Evolutionary conservation across 2,888 invertebrate species (phyloP).

Genomic region (Drosophila falleni): DNA sequence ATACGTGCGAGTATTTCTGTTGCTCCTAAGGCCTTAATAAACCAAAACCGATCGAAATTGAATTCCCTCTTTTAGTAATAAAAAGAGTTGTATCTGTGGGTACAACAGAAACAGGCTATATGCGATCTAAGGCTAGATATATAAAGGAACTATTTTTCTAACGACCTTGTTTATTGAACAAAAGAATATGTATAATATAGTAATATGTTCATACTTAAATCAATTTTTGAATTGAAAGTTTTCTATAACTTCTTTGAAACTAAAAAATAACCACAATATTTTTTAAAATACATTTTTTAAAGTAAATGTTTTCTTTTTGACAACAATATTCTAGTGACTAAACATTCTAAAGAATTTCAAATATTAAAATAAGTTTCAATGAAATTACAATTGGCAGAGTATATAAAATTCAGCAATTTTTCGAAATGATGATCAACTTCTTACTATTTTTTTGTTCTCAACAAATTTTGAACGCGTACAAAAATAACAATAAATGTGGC

Average conservation of each 20-base stretch:
- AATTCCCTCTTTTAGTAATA: background rate
- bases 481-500: constrained; percentile 76
- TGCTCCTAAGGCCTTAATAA: background rate
- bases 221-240: too few relatives aligned
- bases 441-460: constrained; percentile 45
- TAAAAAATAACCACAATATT: too few relatives aligned
- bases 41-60: background rate
- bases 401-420: background rate
- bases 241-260: too few relatives aligned
- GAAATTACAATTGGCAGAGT: background rate
- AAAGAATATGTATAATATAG: too few relatives aligned
- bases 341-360: too few relatives aligned
- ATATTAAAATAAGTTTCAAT: too few relatives aligned
- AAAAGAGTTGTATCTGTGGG: background rate
- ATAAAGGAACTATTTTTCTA: background rate
- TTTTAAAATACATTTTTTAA: too few relatives aligned
- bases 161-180: too few relatives aligned
- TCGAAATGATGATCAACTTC: constrained; percentile 35
- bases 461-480: constrained; percentile 67
- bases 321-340: too few relatives aligned
- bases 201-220: too few relatives aligned
- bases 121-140: background rate
- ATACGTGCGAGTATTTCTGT: background rate
- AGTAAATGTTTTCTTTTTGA: too few relatives aligned
- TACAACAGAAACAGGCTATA: background rate